A percentile compares a stretch with the other conserved stretches of the same genome.
Conservation (phyloP, 2,888 invertebrate genomes). For the Sinelater perroti region DNA sequence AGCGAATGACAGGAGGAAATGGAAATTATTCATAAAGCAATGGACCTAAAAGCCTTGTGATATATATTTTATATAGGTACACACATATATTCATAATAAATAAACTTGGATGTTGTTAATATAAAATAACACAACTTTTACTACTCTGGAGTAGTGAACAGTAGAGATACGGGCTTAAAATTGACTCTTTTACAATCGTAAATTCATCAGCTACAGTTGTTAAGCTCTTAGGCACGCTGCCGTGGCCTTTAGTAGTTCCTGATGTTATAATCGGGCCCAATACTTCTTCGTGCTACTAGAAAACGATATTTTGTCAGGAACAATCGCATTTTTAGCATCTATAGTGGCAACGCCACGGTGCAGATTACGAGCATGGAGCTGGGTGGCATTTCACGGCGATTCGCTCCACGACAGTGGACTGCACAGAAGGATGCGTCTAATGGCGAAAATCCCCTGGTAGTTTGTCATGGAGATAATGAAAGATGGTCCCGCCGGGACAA, state of each 20-base stretch:
- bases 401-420: constrained; percentile 26
- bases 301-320: constrained; percentile 19
- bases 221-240: neutral
- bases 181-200: too few relatives aligned
- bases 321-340: constrained; percentile 25
- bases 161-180: too few relatives aligned
- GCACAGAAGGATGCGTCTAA: constrained; percentile 29
- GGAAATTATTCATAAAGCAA: too few relatives aligned
- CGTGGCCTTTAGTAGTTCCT: neutral
- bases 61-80: neutral
- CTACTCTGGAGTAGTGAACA: too few relatives aligned
- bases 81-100: neutral
- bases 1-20: too few relatives aligned
- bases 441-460: constrained; percentile 33
- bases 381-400: constrained; percentile 31
- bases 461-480: constrained; percentile 35
- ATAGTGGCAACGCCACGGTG: constrained; percentile 13
- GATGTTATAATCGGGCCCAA: constrained; percentile 10
- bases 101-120: too few relatives aligned
- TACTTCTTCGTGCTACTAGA: constrained; percentile 15
- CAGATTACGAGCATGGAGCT: constrained; percentile 1
- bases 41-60: too few relatives aligned
- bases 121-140: too few relatives aligned
- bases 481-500: constrained; percentile 41
- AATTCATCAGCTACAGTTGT: constrained; percentile 31